phyloP scores from a whole-genome alignment of 2,888 invertebrate genomes.

The Punctoribates punctum region DNA sequence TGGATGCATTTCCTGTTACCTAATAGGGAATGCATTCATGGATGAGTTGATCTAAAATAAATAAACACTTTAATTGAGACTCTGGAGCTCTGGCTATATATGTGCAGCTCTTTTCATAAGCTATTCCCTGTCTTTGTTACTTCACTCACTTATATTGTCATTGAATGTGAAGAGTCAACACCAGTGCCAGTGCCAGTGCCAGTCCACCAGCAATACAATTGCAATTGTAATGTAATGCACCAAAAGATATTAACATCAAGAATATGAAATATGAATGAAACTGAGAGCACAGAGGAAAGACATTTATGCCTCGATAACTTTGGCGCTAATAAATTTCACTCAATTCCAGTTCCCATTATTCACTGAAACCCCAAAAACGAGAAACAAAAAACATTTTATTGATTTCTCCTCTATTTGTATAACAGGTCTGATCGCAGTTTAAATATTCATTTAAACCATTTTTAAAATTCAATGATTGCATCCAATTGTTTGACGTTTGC shows the following conservation, averaged over 20 bases:
- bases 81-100: slow-evolving; percentile 6
- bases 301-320: background rate
- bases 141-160: background rate
- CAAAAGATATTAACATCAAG: background rate
- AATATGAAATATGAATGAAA: background rate
- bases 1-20: slow-evolving; percentile 37
- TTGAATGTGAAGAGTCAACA: too few species aligned
- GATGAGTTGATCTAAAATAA: slow-evolving; percentile 33
- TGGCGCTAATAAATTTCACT: background rate
- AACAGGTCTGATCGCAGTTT: slow-evolving; percentile 4
- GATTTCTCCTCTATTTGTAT: background rate
- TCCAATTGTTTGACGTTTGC: too few species aligned
- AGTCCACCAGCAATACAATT: background rate
- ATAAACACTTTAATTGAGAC: slow-evolving; percentile 37
- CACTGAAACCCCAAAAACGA: background rate
- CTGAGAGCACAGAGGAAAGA: background rate
- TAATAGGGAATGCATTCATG: slow-evolving; percentile 37
- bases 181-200: too few species aligned
- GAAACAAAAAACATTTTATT: background rate
- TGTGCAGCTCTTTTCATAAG: background rate
- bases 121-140: background rate
- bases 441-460: background rate
- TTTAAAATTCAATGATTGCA: background rate
- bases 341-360: background rate
- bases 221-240: background rate